These are phyloP conservation scores for Anguilla megastoma DNA, from an alignment of 2,797 vertebrate species.

Conservation along the genomic window DNA sequence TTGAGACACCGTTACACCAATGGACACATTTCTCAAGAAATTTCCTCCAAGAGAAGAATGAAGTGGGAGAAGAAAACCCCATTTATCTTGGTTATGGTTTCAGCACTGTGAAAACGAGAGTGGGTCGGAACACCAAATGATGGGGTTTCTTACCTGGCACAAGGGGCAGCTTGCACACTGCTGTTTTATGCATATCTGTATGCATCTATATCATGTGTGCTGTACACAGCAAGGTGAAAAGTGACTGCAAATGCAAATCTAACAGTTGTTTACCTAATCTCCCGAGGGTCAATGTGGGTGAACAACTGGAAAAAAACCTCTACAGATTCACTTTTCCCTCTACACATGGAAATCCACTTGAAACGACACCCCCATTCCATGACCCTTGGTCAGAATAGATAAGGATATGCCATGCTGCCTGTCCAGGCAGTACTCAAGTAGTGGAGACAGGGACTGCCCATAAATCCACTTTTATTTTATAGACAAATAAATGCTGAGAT, in stretches of 20 bases:
- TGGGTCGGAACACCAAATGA: neutral
- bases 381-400: constrained; percentile 62
- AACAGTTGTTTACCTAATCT: neutral
- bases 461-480: constrained; percentile 84
- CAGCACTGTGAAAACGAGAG: neutral
- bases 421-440: constrained; percentile 73
- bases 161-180: neutral
- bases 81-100: neutral
- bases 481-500: constrained; percentile 86
- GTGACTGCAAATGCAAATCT: neutral
- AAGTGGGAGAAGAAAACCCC: neutral
- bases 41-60: neutral
- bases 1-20: constrained; percentile 66
- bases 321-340: constrained; percentile 1
- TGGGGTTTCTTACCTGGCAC: neutral
- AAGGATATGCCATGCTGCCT: constrained; percentile 69
- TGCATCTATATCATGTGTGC: neutral
- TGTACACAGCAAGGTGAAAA: neutral
- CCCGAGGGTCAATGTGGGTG: neutral
- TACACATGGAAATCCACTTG: neutral
- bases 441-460: constrained; percentile 62
- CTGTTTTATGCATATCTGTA: neutral
- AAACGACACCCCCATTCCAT: constrained; percentile 41
- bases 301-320: neutral
- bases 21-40: constrained; percentile 23